Conservation (phyloP, 2,113 vertebrate species). For the Chloebia gouldiae region DNA sequence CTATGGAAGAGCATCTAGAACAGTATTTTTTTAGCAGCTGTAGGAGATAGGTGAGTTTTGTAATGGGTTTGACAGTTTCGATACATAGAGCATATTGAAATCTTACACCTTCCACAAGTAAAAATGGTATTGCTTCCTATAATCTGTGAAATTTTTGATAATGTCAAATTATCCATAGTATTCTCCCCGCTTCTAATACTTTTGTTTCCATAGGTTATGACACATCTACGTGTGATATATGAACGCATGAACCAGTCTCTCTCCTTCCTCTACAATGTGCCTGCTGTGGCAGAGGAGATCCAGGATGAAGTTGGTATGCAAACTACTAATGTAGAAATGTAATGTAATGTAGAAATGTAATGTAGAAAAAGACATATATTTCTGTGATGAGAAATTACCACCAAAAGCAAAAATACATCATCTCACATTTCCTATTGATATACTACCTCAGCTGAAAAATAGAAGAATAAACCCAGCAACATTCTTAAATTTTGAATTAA, state of each 20-base stretch:
- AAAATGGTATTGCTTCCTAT: neutral
- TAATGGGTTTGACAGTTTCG: neutral
- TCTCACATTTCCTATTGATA: neutral
- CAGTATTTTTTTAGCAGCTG: neutral
- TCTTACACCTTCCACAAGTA: neutral
- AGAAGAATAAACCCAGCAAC: neutral
- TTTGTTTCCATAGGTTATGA: conserved; percentile 84
- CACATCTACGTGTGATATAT: conserved; percentile 95
- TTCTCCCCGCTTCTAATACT: neutral
- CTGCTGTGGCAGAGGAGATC: conserved; percentile 92
- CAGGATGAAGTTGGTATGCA: conserved; percentile 97
- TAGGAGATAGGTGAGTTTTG: neutral
- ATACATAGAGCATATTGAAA: neutral
- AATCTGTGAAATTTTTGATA: neutral
- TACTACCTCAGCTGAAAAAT: neutral
- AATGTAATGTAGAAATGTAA: no score
- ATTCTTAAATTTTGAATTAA: neutral
- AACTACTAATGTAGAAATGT: neutral
- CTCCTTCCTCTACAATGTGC: conserved; percentile 95
- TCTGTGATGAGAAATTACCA: neutral
- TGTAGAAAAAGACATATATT: neutral
- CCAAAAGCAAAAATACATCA: neutral
- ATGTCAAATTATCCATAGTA: neutral
- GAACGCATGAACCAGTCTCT: conserved; percentile 99
- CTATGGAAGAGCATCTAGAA: neutral